Base-by-base conservation (phyloP, 2,797 vertebrate species). In the Smutsia gigantea region DNA sequence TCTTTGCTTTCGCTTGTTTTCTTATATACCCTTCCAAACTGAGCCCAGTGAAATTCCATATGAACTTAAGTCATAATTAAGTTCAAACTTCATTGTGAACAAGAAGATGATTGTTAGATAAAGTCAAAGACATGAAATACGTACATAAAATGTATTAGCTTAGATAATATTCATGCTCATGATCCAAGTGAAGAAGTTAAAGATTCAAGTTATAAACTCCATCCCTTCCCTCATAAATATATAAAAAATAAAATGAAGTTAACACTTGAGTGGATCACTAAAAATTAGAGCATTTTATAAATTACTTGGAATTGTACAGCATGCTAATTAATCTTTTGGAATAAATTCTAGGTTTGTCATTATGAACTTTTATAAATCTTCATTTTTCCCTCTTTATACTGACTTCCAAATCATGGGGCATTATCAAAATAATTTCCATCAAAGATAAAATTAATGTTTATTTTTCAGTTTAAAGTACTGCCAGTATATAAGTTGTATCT, bases 381-480 rank as follows among this genome's bases (percentile, higher is more conserved):
- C n/a, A 34, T 88, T 77, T 42, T 83, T 74, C n/a, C 13, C 11
- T 61, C 53, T 94, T 84, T 53, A 74, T 34, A 71, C 2, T 87
- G 46, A 94, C 71, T 94, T 90, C 85, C 49, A 87, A 89, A 64
- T 93, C 34, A 92, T n/a, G n/a, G 71, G 71, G 75, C 97, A 91
- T 95, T 91, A 94, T 92, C 85, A 59, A 79, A 95, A 91, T 98
- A 90, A 97, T 97, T 97, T 88, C 87, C 92, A 95, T 96, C 96
- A 97, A 96, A 96, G 93, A 96, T 89, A 21, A 94, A 83, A 98
- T 98, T 97, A 95, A 98, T 95, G 95, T 95, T 96, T 0, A 98
- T 97, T 98, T 97, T 98, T 97, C 91, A 97, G 91, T 98, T 97
- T 98, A 78, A 96, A 95, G 15, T 96, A 97, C 46, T 46, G 37